phyloP scores from a whole-genome alignment of 2,888 invertebrate genomes.

The Acanthosoma haemorrhoidale region DNA sequence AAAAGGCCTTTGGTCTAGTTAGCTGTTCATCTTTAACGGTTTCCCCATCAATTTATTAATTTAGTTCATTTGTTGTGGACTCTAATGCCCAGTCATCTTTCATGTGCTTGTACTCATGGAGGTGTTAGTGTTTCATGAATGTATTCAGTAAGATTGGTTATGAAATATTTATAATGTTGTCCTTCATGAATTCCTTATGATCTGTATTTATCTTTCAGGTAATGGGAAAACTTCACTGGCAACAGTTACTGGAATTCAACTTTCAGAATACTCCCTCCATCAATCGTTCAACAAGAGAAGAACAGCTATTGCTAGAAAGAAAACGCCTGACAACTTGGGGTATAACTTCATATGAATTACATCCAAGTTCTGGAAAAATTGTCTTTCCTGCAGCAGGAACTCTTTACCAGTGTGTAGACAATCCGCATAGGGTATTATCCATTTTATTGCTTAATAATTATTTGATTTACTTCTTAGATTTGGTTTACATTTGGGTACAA shows the following conservation, averaged over 20 bases:
- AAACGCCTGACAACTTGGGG: slow-evolving; percentile 89
- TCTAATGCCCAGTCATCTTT: background rate
- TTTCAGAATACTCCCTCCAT: slow-evolving; percentile 57
- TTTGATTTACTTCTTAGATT: no score
- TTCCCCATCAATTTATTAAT: no score
- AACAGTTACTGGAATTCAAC: slow-evolving; percentile 73
- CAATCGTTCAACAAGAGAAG: slow-evolving; percentile 59
- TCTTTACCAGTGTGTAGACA: slow-evolving; percentile 77
- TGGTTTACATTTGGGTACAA: no score
- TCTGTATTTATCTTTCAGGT: background rate
- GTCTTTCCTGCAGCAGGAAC: slow-evolving; percentile 87
- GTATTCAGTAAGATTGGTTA: background rate
- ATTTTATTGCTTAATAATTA: no score
- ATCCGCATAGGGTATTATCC: slow-evolving; percentile 58
- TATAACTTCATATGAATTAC: slow-evolving; percentile 87
- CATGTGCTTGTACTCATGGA: background rate
- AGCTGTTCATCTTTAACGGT: no score
- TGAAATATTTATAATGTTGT: background rate
- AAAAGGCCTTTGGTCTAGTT: no score
- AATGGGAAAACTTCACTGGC: slow-evolving; percentile 63
- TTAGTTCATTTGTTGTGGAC: no score
- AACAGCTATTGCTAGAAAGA: slow-evolving; percentile 84
- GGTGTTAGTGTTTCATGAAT: background rate
- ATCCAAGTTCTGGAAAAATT: slow-evolving; percentile 72
- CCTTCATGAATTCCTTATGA: background rate